These are phyloP conservation scores for Hirundo rustica DNA, from an alignment of 2,797 vertebrate species.

Conservation along the genomic window DNA sequence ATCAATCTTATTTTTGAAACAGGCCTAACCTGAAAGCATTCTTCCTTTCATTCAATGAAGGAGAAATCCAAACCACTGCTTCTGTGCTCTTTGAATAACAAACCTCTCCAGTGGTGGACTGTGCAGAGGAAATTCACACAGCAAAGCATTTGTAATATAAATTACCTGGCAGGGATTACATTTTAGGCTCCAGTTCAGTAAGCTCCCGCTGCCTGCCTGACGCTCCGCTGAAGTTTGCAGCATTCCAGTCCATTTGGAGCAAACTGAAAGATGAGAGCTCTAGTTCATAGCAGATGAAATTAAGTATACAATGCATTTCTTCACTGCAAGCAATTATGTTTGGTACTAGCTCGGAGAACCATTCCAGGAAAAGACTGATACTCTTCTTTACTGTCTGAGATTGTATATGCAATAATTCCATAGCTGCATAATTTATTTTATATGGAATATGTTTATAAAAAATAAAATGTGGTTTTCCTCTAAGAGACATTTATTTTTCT, in stretches of 20 bases:
- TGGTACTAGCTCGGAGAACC: not conserved
- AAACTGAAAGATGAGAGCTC: not conserved
- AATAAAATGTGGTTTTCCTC: not conserved
- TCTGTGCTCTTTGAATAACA: not conserved
- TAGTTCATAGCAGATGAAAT: not conserved
- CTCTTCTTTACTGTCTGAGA: not conserved
- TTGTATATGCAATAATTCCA: not conserved
- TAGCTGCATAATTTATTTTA: conserved; percentile 5
- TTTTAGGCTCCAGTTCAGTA: not conserved
- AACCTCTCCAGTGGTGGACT: not conserved
- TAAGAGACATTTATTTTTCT: conserved; percentile 36
- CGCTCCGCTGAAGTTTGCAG: not conserved
- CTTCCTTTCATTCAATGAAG: not conserved
- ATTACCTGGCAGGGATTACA: not conserved
- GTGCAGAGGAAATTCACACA: not conserved
- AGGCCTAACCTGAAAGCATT: not conserved
- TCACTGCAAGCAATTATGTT: not conserved
- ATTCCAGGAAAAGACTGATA: not conserved
- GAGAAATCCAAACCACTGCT: not conserved
- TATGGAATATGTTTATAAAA: not conserved
- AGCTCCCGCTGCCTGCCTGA: not conserved
- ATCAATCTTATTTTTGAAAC: not conserved
- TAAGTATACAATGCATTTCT: not conserved
- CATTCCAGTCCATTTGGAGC: conserved; percentile 11
- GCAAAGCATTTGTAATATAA: not conserved